Evolutionary conservation across 2,113 vertebrate species (phyloP).

Genomic region (Vulpes lagopus): DNA sequence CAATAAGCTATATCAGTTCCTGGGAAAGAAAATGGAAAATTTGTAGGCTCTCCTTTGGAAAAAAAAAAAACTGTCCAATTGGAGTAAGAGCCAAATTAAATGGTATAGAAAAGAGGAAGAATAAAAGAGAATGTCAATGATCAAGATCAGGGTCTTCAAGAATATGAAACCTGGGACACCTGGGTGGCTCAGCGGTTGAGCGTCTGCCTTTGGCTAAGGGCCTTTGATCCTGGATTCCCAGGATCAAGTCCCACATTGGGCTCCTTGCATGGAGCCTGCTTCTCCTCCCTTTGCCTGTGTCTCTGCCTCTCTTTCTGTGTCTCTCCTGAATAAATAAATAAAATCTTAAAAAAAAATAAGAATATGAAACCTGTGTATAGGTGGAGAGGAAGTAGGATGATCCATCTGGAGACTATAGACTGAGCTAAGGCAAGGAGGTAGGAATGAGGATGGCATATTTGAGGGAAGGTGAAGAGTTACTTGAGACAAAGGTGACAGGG

Average conservation of each 20-base stretch:
- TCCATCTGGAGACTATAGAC: neutral
- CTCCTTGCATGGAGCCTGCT: no score
- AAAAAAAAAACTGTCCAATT: neutral
- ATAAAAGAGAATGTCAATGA: neutral
- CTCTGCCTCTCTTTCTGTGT: no score
- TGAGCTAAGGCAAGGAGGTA: neutral
- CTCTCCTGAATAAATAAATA: no score
- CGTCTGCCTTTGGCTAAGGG: no score
- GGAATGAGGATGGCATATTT: rapidly evolving
- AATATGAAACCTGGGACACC: neutral
- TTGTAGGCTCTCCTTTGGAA: neutral
- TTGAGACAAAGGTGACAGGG: neutral
- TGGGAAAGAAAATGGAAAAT: neutral
- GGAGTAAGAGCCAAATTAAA: neutral
- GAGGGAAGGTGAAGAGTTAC: neutral
- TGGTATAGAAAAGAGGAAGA: neutral
- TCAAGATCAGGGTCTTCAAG: neutral
- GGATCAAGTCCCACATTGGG: no score
- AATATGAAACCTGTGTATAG: neutral
- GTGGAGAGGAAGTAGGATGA: no score
- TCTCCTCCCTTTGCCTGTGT: no score
- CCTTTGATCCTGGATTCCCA: no score
- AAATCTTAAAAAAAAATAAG: no score
- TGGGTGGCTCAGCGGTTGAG: no score
- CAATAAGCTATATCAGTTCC: neutral